These are phyloP conservation scores for Artemia franciscana DNA, from an alignment of 1,140 invertebrate species.

Conservation along the genomic window DNA sequence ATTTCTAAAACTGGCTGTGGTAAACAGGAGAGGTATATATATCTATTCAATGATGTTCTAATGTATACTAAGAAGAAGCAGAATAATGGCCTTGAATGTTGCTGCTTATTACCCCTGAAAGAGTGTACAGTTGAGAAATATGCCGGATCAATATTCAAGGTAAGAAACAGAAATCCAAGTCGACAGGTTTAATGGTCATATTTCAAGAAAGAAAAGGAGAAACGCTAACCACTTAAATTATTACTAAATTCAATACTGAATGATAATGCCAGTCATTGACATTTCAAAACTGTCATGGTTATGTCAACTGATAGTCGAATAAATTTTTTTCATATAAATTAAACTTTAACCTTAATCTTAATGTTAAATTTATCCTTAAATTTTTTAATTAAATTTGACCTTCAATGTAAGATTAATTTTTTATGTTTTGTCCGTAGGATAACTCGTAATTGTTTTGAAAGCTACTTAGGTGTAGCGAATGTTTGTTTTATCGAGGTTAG, in stretches of 20 bases:
- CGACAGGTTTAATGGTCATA: not conserved
- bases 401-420: too few relatives aligned
- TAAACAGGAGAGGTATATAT: not conserved
- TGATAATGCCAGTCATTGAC: not conserved
- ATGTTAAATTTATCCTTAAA: too few relatives aligned
- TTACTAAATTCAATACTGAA: not conserved
- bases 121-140: not conserved
- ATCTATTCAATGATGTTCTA: not conserved
- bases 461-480: too few relatives aligned
- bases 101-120: not conserved
- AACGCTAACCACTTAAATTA: not conserved
- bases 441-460: too few relatives aligned
- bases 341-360: not conserved
- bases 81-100: not conserved
- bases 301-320: not conserved
- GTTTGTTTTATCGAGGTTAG: too few relatives aligned
- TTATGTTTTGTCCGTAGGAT: too few relatives aligned
- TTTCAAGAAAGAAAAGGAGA: not conserved
- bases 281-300: not conserved
- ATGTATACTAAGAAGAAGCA: not conserved
- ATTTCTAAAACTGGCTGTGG: not conserved
- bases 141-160: not conserved
- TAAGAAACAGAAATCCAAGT: not conserved
- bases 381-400: too few relatives aligned
- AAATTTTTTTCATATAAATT: not conserved